Evolutionary conservation across 2,888 invertebrate species (phyloP), one percentile per base, ranked within the genome.

Genomic region (Drosophila affinis): DNA sequence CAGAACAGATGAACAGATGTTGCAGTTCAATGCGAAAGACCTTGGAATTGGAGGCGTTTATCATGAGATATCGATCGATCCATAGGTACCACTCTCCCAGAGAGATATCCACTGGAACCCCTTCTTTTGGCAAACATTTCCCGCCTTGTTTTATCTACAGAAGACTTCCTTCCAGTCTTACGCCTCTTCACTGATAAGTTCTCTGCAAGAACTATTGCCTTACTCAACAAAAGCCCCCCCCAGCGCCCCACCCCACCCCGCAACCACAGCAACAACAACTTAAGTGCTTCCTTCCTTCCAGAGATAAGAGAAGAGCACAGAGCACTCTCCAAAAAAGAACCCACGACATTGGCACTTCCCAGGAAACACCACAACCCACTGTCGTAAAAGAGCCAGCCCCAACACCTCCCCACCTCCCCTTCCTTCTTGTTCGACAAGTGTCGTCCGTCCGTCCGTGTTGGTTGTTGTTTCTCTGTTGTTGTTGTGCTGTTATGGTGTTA

Each of bases 351-450:
- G 67, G 58, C 60, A 65, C 71, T 83, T 84, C 83, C 76, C 71
- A 56, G 89, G 89, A 84, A 84, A 87, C n/a, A 39, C 39, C n/a
- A 39, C 39, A 34, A 48, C 29, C 7, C 29, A 53, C 51, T 68
- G 61, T 84, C 81, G 75, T 87, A 87, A 89, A 84, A 78, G 70
- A 77, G 75, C 72, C 67, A 77, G 75, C 72, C 32, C 45, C 63
- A 56, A 18, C 17, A 17, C 27, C 32, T 55, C 27, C 9, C 46
- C 39, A 29, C 45, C 62, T 27, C 21, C 29, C 39, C 48, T 47
- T 27, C 21, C 46, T 51, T 21, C 24, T 14, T 75, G 72, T 65
- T 54, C 48, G 57, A 72, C 80, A 74, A 78, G 70, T 84, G 87
- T 64, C 21, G 21, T 21, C 21, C 21, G 21, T 21, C 21, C 21